Percentiles rank a stretch among this genome's conserved stretches.
phyloP scores from a whole-genome alignment of 1,140 invertebrate genomes.

The Holcopasites calliopsidis region DNA sequence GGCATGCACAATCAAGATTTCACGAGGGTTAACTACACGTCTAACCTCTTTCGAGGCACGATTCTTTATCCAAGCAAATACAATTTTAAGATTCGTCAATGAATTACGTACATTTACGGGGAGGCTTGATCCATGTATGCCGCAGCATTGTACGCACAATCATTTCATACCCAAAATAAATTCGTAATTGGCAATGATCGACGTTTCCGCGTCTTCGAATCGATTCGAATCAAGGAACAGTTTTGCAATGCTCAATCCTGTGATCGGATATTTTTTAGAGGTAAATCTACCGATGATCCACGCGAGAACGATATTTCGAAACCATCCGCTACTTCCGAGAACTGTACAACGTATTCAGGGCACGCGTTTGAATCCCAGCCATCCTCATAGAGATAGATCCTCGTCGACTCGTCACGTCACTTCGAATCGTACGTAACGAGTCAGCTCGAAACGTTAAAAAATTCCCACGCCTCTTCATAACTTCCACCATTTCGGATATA shows the following conservation, averaged over 20 bases:
- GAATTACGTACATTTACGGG: conserved; percentile 18
- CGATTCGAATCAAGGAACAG: too few species aligned
- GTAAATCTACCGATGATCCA: background rate
- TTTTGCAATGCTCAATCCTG: background rate
- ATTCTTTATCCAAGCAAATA: too few species aligned
- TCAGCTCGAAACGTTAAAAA: background rate
- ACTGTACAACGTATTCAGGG: conserved; percentile 42
- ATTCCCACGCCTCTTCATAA: conserved; percentile 3
- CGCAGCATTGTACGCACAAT: conserved; percentile 19
- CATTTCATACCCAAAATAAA: conserved; percentile 40
- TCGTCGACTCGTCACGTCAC: background rate
- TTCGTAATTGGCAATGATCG: background rate
- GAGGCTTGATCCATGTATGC: background rate
- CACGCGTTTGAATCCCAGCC: conserved; percentile 14
- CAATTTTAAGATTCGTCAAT: conserved; percentile 53
- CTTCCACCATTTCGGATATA: background rate
- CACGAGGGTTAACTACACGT: background rate
- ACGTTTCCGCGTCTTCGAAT: background rate
- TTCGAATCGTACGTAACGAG: conserved; percentile 1
- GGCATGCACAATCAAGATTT: background rate
- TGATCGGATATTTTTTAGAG: background rate
- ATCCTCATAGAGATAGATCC: too few species aligned
- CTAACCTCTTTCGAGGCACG: too few species aligned
- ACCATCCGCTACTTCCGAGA: conserved; percentile 39
- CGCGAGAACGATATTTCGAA: conserved; percentile 30